Evolutionary conservation across 2,888 invertebrate species (phyloP), one percentile per base, ranked within the genome.

Genomic region (Ophonus ardosiacus): DNA sequence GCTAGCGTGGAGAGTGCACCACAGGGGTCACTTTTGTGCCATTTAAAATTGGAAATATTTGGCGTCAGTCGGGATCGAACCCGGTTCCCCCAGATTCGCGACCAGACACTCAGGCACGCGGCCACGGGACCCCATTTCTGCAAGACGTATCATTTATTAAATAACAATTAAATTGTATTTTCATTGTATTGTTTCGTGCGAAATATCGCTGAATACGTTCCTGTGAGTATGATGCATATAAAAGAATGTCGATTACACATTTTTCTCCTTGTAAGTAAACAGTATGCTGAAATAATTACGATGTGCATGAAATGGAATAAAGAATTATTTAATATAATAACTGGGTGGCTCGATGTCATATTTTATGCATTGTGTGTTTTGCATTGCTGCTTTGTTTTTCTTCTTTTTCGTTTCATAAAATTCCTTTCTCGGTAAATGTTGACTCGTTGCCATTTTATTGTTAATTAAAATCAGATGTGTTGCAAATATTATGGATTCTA

Each of bases 261-360:
- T 78, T 78, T 78, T 78, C 18, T 57, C 31, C 40, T 78, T 24
- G 56, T 24, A 24, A 78, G 57, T 57, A 78, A 61, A 61, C 80
- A 61, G 80, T 80, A 80, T 40, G 40, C 18, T 80, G 80, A 80
- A 80, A 80, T 80, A 80, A 80, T 80, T 80, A 80, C 61, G 43
- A 51, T 17, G 15, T 80, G 59, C 61, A 80, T 61, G 57, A 57
- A 78, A 78, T 31, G 57, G 31, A 57, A 51, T 43, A 74, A 78
- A 78, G 78, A 78, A 78, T 57, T 78, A 24, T 78, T 78, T 31
- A 78, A 78, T 78, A 56, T 78, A 78, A 78, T 78, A 78, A 78
- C 56, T 31, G 57, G 57, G 57, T 78, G 18, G 56, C 78, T 78
- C 21, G 18, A 21, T 78, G 24, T 24, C 56, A 51, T 74, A 78